These are phyloP conservation scores for Morinoia aosen DNA, from an alignment of 2,888 invertebrate species.

Conservation along the genomic window DNA sequence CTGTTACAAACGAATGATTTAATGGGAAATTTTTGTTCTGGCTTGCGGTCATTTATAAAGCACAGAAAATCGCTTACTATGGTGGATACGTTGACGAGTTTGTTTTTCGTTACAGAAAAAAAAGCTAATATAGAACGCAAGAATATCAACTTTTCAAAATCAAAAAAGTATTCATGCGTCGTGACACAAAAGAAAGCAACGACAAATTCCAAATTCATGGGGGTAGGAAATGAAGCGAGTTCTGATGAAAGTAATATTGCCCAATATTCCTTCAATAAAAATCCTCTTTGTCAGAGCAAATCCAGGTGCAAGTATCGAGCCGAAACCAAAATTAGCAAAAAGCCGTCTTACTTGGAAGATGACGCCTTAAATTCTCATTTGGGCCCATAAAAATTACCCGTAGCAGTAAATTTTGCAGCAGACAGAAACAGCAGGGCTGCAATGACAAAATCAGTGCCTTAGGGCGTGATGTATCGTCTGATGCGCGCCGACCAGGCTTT, in stretches of 20 bases:
- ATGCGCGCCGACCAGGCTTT: slow-evolving; percentile 25
- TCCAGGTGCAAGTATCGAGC: not conserved
- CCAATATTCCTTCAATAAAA: not conserved
- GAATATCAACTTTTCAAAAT: no score
- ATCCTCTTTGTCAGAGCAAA: not conserved
- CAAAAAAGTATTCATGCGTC: no score
- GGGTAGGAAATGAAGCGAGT: not conserved
- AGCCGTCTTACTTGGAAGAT: not conserved
- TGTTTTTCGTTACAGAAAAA: no score
- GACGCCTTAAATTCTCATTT: slow-evolving; percentile 3
- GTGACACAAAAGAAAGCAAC: not conserved
- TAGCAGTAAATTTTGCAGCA: slow-evolving; percentile 16
- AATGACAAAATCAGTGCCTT: slow-evolving; percentile 48
- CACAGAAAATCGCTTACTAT: no score
- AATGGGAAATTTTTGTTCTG: no score
- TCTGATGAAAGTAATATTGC: not conserved
- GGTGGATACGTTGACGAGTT: no score
- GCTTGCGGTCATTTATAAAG: no score
- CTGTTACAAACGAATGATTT: no score
- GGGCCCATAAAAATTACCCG: slow-evolving; percentile 10
- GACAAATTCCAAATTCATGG: not conserved
- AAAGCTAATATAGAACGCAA: no score
- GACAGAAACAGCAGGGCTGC: slow-evolving; percentile 14
- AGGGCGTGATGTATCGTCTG: slow-evolving; percentile 18
- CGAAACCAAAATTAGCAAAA: not conserved